Conservation (phyloP, 2,113 vertebrate genomes). For the Eurypyga helias region DNA sequence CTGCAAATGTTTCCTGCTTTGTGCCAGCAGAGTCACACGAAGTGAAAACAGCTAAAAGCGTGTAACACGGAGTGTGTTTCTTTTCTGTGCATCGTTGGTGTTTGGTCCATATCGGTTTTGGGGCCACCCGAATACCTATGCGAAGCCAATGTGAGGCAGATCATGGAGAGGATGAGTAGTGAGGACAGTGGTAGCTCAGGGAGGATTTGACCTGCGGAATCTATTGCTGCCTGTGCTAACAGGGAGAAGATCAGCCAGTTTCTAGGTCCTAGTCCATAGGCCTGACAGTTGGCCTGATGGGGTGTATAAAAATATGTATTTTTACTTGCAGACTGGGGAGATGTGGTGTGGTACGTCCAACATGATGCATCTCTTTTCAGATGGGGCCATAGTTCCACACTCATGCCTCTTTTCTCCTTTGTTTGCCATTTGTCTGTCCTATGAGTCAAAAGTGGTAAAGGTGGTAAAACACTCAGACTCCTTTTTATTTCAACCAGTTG, state of each 20-base stretch:
- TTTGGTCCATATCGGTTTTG: background rate
- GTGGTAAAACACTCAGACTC: background rate
- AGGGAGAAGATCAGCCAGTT: background rate
- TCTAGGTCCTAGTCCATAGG: background rate
- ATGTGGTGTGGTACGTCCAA: accelerated
- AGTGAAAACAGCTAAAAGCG: background rate
- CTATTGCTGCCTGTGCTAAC: background rate
- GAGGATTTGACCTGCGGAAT: background rate
- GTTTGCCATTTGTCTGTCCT: background rate
- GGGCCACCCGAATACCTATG: background rate
- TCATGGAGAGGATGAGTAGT: background rate
- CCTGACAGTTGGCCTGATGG: background rate
- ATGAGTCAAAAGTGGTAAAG: background rate
- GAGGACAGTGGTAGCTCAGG: background rate
- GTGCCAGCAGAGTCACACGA: background rate
- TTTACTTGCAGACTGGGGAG: background rate
- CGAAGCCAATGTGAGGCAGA: background rate
- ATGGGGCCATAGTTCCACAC: background rate
- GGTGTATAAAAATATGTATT: accelerated
- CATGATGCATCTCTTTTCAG: background rate
- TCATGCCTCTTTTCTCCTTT: background rate
- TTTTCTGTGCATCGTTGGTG: background rate
- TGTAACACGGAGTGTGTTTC: background rate
- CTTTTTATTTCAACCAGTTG: background rate
- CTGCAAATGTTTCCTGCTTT: constrained; percentile 11